Evolutionary conservation across 2,113 vertebrate genomes (phyloP).

Genomic region (Ifrita kowaldi): DNA sequence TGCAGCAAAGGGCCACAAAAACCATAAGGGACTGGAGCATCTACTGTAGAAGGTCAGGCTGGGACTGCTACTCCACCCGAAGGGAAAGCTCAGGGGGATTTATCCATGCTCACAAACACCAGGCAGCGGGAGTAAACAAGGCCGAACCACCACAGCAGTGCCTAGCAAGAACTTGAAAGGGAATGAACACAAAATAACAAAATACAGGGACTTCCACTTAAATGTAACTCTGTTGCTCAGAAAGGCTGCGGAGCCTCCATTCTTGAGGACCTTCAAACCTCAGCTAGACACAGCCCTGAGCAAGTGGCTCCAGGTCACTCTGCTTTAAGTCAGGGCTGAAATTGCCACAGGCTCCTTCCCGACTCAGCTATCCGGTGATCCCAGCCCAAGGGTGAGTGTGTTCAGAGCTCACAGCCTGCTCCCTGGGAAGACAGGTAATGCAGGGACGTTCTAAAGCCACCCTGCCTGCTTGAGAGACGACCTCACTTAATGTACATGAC

Average conservation of each 20-base stretch:
- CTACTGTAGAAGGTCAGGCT: fast-evolving
- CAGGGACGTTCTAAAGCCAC: background rate
- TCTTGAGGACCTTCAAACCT: background rate
- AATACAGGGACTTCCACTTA: background rate
- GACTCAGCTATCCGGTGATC: background rate
- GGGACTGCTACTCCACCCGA: fast-evolving
- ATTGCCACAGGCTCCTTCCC: background rate
- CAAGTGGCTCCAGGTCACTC: background rate
- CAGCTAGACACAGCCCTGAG: background rate
- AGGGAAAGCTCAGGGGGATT: background rate
- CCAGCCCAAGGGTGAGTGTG: fast-evolving
- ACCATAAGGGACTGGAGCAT: background rate
- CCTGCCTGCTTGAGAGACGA: background rate
- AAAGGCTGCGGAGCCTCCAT: background rate
- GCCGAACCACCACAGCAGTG: fast-evolving
- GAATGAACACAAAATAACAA: background rate
- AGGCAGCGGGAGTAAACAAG: fast-evolving
- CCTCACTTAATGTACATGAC: background rate
- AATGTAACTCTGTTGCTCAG: background rate
- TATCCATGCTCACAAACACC: background rate
- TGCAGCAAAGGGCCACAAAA: fast-evolving
- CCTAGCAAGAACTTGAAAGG: fast-evolving
- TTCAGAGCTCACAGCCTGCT: background rate
- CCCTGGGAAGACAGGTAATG: background rate
- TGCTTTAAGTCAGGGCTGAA: background rate